Evolutionary conservation across 2,797 vertebrate species (phyloP).

Genomic region (Bradypodion ventrale): DNA sequence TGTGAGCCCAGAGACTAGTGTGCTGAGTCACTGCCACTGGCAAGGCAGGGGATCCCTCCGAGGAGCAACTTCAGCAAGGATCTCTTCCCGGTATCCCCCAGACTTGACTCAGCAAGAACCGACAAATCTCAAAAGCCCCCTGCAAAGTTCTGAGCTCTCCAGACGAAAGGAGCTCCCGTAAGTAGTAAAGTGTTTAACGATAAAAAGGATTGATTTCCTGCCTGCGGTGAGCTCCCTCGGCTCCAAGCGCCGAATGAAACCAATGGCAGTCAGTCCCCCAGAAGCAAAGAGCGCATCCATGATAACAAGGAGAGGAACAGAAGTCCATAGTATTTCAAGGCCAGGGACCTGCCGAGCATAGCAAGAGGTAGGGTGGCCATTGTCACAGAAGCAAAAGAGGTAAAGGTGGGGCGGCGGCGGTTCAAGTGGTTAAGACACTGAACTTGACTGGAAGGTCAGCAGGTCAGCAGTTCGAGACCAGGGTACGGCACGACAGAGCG

Average conservation of each 20-base stretch:
- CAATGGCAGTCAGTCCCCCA: background rate
- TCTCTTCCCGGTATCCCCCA: background rate
- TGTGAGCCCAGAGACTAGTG: background rate
- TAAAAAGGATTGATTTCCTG: constrained; percentile 35
- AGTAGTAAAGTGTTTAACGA: constrained; percentile 23
- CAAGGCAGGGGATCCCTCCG: background rate
- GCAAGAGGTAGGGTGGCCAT: too few species aligned
- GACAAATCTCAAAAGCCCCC: constrained; percentile 6
- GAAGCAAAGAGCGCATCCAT: background rate
- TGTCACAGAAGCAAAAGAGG: too few species aligned
- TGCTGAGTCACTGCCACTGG: background rate
- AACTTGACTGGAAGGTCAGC: too few species aligned
- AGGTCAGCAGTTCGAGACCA: too few species aligned
- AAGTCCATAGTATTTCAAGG: too few species aligned
- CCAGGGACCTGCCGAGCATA: too few species aligned
- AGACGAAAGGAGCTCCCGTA: constrained; percentile 12
- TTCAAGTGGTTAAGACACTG: too few species aligned
- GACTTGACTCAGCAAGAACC: background rate
- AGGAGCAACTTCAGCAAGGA: background rate
- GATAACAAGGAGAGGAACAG: too few species aligned
- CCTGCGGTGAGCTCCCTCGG: constrained; percentile 15
- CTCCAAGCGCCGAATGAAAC: background rate
- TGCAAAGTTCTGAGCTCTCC: background rate
- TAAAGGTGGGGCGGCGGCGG: too few species aligned
- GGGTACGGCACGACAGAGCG: too few species aligned